Evolutionary conservation across 2,113 vertebrate genomes (phyloP), one percentile per base, ranked within the genome.

Genomic region (Coptodon rendalli): DNA sequence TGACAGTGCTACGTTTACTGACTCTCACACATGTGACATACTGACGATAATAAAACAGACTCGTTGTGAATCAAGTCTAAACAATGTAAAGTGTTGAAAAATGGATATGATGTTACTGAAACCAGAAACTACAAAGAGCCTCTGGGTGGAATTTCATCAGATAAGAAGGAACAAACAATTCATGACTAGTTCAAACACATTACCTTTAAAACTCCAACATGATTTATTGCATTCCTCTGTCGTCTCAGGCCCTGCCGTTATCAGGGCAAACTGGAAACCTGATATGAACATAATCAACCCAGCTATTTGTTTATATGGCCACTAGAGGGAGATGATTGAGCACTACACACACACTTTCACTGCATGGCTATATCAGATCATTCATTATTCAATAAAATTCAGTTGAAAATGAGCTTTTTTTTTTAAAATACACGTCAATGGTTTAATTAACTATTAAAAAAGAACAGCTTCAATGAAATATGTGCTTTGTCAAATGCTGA

Each of bases 51-150:
- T 48, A 17, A 48, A 48, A 48, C 45, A 48, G 7, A 8, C 38
- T 50, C 4, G 48, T 19, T 50, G 2, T 19, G 48, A 50, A 19
- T 50, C 48, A 50, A 7, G 7, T 5, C 7, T 19, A 9, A 50
- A 50, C 19, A 19, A 19, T 0, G 0, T 19, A 50, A 52, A 19
- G 48, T 19, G 8, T 19, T 52, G 7, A 19, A 50, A 50, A 50
- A 17, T 6, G 6, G 50, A 52, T 9, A 2, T 52, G 4, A n/a
- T 52, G n/a, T 6, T 11, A 54, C n/a, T 54, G 19, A 22, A 54
- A n/a, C 52, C 9, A 22, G n/a, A 54, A 54, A 22, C 53, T 22
- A 22, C n/a, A 9, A 54, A 54, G 52, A 0, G n/a, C n/a, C 53
- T 22, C 53, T 11, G 52, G 16, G 10, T 1, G 19, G 9, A 22